These are phyloP conservation scores for Hippocampus abdominalis DNA, from an alignment of 2,113 vertebrate genomes.

Conservation along the genomic window DNA sequence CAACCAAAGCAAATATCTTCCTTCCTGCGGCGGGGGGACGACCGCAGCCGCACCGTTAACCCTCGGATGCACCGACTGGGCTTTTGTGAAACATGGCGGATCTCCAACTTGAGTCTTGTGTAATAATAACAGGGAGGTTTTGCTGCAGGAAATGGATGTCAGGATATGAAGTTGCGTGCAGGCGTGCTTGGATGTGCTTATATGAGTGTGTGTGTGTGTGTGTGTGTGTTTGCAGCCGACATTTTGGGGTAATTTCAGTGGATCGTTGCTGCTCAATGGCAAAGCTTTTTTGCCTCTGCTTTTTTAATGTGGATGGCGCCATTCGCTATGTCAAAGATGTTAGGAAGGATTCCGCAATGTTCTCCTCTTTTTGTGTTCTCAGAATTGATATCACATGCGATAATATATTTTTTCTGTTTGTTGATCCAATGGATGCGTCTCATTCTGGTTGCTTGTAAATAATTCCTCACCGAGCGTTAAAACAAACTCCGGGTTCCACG, in stretches of 20 bases:
- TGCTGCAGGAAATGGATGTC: slow-evolving; percentile 42
- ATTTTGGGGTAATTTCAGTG: too few relatives aligned
- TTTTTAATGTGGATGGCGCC: too few relatives aligned
- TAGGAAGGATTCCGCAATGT: neutral
- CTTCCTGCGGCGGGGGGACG: slow-evolving; percentile 3
- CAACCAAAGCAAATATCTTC: slow-evolving; percentile 19
- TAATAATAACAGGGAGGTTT: slow-evolving; percentile 41
- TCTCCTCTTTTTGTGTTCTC: neutral
- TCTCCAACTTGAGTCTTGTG: slow-evolving; percentile 57
- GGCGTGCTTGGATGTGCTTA: too few relatives aligned
- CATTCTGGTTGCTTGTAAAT: neutral
- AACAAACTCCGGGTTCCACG: neutral
- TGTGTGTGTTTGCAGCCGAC: too few relatives aligned
- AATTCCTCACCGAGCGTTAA: neutral
- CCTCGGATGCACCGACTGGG: slow-evolving; percentile 42
- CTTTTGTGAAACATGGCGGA: slow-evolving; percentile 59
- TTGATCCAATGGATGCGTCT: neutral
- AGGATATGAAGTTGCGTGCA: slow-evolving; percentile 30
- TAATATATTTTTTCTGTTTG: neutral
- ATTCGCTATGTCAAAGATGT: neutral
- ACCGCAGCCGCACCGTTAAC: slow-evolving; percentile 43
- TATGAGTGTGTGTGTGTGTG: too few relatives aligned
- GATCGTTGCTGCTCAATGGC: too few relatives aligned
- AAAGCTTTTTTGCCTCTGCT: too few relatives aligned
- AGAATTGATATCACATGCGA: neutral